Percentiles rank a stretch among this genome's conserved stretches.
Evolutionary conservation across 2,888 invertebrate genomes (phyloP).

Genomic region (Theodoxus fluviatilis): DNA sequence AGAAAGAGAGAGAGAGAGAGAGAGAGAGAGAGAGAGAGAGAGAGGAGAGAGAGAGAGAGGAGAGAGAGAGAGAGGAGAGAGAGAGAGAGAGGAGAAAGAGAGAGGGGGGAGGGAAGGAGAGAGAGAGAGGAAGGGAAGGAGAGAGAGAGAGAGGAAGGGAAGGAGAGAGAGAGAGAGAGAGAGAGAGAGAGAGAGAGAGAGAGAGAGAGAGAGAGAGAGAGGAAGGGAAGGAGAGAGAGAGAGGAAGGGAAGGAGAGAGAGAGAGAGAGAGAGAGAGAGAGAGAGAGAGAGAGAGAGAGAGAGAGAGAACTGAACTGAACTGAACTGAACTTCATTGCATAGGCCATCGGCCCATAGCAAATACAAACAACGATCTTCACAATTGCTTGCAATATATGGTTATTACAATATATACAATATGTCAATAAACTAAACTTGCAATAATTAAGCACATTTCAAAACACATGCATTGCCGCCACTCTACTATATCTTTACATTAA

Average conservation of each 20-base stretch:
- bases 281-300: background rate
- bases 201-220: background rate
- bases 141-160: constrained; percentile 36
- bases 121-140: background rate
- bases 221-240: background rate
- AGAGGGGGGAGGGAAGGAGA: background rate
- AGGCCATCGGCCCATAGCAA: too few relatives aligned
- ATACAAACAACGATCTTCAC: too few relatives aligned
- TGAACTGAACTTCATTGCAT: too few relatives aligned
- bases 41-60: constrained; percentile 20
- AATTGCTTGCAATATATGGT: too few relatives aligned
- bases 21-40: constrained; percentile 6
- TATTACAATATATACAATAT: too few relatives aligned
- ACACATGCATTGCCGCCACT: too few relatives aligned
- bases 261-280: background rate
- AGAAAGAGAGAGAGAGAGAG: background rate
- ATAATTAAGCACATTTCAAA: too few relatives aligned
- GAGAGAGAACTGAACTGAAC: too few relatives aligned
- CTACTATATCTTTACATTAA: too few relatives aligned
- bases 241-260: background rate
- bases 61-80: too few relatives aligned
- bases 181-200: background rate
- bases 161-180: constrained; percentile 13
- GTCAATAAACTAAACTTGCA: too few relatives aligned
- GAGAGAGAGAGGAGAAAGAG: too few relatives aligned